Conservation (phyloP, 2,113 vertebrate species). For the Athene cunicularia region DNA sequence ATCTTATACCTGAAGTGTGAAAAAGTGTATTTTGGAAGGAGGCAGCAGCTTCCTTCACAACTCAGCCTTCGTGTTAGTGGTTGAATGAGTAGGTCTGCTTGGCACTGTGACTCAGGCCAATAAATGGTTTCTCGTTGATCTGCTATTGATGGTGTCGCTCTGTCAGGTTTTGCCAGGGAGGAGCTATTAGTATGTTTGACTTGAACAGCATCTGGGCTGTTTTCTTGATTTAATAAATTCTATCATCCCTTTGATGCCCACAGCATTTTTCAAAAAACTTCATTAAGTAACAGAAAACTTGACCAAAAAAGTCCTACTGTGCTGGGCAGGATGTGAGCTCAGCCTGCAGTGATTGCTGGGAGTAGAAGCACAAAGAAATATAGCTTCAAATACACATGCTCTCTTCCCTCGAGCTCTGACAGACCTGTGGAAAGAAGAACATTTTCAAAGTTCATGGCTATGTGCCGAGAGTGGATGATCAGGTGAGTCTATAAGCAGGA, state of each 20-base stretch:
- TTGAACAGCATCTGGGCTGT: not conserved
- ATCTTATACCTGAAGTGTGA: fast-evolving
- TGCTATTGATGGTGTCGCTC: not conserved
- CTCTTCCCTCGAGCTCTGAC: not conserved
- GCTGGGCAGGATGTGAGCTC: not conserved
- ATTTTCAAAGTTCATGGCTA: not conserved
- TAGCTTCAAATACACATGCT: not conserved
- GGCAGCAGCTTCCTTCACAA: not conserved
- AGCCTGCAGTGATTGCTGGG: not conserved
- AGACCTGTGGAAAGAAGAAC: not conserved
- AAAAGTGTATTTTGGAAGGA: not conserved
- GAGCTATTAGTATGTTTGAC: not conserved
- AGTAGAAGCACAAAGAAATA: not conserved
- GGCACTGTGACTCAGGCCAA: fast-evolving
- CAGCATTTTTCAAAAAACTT: not conserved
- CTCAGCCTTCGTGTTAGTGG: not conserved
- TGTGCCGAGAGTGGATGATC: not conserved
- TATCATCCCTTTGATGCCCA: not conserved
- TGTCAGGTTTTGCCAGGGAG: not conserved
- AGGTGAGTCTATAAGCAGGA: not conserved
- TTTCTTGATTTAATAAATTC: not conserved
- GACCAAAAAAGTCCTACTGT: not conserved
- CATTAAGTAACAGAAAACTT: not conserved
- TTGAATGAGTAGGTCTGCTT: fast-evolving
- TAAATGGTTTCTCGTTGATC: not conserved